Conservation (phyloP, 2,888 invertebrate species). For the Ptychoptera albimana region DNA sequence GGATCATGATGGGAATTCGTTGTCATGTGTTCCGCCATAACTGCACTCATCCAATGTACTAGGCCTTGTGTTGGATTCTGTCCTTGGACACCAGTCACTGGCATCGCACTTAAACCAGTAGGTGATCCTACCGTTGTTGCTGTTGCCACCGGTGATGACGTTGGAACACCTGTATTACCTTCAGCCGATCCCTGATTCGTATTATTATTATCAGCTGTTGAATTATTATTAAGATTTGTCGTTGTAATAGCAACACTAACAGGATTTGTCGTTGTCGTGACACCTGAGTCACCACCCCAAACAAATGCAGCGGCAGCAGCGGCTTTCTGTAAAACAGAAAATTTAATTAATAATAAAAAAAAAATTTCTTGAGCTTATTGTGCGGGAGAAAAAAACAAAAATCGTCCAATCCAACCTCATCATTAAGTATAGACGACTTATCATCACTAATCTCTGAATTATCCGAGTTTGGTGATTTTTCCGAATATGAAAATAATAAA, state of each 20-base stretch:
- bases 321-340: neutral
- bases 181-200: conserved; percentile 14
- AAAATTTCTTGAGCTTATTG: too few species aligned
- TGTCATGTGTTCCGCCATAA: conserved; percentile 92
- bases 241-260: conserved; percentile 1
- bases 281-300: conserved; percentile 30
- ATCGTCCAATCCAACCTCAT: conserved; percentile 8
- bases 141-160: conserved; percentile 20
- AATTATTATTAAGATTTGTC: conserved; percentile 9
- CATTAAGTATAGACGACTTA: neutral
- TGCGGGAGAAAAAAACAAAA: conserved; percentile 16
- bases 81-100: conserved; percentile 33
- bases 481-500: conserved; percentile 34
- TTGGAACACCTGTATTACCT: conserved; percentile 10
- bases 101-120: conserved; percentile 11
- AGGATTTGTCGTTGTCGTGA: conserved; percentile 12
- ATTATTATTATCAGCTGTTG: conserved; percentile 1
- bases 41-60: conserved; percentile 88
- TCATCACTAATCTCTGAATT: conserved; percentile 9
- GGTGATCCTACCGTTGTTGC: conserved; percentile 12
- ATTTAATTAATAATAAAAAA: neutral
- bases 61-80: conserved; percentile 61
- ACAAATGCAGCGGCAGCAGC: too few species aligned
- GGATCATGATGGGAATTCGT: conserved; percentile 51
- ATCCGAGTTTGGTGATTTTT: conserved; percentile 11